Base-by-base conservation (phyloP, 2,797 vertebrate genomes). In the Selene dorsalis region DNA sequence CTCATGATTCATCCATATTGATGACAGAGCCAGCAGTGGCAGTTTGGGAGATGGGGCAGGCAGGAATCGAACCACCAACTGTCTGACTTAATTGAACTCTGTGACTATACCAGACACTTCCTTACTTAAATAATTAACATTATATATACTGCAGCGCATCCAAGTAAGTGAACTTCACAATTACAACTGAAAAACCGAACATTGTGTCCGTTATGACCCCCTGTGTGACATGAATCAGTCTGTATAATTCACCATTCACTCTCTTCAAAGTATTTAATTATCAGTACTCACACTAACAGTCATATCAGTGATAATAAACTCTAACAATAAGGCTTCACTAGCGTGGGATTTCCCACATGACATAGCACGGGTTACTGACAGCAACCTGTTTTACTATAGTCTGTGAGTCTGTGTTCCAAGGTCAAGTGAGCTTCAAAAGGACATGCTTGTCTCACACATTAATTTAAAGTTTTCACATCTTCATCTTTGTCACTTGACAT, bases 271-370 rank as follows among this genome's bases (percentile, higher is more conserved):
- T 22, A 10, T 53, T 10, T 24, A 4, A 9, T 17, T 10, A 17
- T n/a, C 18, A 10, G 52, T 14, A 52, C 39, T 7, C 0, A 26
- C 11, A 24, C 16, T 4, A 18, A 24, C 8, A 64, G 11, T 24
- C 1, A 24, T 6, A 32, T 18, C 58, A 16, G 2, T 4, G 7
- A 50, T 22, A 4, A n/a, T 4, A 9, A 2, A 0, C 6, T 53
- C 11, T 35, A 47, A 59, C 39, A 60, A n/a, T 18, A 48, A 68
- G 2, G 0, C 24, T 71, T n/a, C 26, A 43, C 13, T 38, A 0
- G 1, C 13, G 1, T 12, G 72, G 79, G 80, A 45, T 74, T 74
- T 82, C 53, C 76, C 77, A 32, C n/a, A 28, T 78, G 45, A 84
- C 2, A 13, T 24, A 73, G 0, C 12, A 5, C 5, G 17, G 22